phyloP scores from a whole-genome alignment of 2,113 vertebrate species.

The Sapayoa aenigma region DNA sequence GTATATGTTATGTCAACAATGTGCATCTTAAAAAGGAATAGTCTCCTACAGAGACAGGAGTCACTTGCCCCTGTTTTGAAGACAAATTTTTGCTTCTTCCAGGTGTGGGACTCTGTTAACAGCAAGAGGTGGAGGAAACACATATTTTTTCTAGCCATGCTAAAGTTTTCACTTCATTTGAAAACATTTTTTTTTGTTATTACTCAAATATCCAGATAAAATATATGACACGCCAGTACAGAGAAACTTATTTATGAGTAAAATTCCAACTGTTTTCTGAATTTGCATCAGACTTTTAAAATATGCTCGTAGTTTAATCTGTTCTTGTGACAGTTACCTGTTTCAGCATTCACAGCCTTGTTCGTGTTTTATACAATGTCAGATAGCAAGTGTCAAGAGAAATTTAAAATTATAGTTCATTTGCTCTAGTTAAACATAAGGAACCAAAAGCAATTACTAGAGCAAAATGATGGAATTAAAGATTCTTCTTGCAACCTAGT shows the following conservation, averaged over 20 bases:
- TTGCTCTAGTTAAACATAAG: slow-evolving; percentile 79
- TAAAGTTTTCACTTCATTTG: background rate
- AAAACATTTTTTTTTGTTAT: background rate
- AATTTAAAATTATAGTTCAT: slow-evolving; percentile 80
- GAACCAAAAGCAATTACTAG: slow-evolving; percentile 79
- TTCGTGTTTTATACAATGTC: slow-evolving; percentile 68
- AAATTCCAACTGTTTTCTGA: background rate
- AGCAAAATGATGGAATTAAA: slow-evolving; percentile 77
- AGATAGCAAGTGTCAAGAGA: slow-evolving; percentile 75
- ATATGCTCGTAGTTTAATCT: background rate
- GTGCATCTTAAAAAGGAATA: background rate
- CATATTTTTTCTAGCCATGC: background rate
- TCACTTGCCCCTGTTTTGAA: background rate
- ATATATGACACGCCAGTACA: background rate
- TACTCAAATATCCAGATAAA: background rate
- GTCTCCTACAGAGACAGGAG: background rate
- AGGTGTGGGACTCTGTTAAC: background rate
- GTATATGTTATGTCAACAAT: background rate
- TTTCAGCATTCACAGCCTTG: slow-evolving; percentile 68
- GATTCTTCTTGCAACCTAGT: slow-evolving; percentile 74
- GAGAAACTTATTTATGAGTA: background rate
- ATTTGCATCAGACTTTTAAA: background rate
- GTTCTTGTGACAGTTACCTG: slow-evolving; percentile 67
- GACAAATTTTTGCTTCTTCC: background rate
- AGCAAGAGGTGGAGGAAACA: background rate